These are phyloP conservation scores for Torymus auratus DNA, from an alignment of 2,888 invertebrate species.

Conservation along the genomic window DNA sequence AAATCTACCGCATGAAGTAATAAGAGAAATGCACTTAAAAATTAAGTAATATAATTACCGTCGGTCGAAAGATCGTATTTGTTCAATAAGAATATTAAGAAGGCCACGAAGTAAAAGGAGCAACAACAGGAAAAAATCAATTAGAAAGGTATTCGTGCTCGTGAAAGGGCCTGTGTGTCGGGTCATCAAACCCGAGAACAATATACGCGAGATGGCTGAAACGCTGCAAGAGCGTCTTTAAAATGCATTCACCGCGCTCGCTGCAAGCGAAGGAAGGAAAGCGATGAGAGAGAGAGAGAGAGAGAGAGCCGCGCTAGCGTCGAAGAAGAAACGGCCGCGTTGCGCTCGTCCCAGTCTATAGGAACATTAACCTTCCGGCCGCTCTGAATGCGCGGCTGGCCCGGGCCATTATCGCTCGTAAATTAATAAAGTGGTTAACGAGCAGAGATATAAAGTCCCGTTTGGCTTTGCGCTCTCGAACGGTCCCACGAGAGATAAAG, in stretches of 20 bases:
- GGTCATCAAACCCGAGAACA: too few relatives aligned
- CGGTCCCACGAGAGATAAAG: conserved; percentile 49
- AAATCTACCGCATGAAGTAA: too few relatives aligned
- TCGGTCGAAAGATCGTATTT: too few relatives aligned
- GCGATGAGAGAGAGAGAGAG: not conserved
- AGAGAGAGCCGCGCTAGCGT: too few relatives aligned
- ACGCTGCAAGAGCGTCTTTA: conserved; percentile 31
- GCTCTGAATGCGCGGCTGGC: conserved; percentile 28
- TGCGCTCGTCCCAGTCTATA: too few relatives aligned
- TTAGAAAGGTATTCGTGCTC: not conserved
- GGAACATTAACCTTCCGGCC: not conserved
- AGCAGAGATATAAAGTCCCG: conserved; percentile 64
- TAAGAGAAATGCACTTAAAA: too few relatives aligned
- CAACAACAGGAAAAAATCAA: not conserved
- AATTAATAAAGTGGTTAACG: conserved; percentile 72
- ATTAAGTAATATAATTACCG: too few relatives aligned
- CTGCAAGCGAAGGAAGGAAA: conserved; percentile 17
- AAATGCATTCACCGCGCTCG: conserved; percentile 41
- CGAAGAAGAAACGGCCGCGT: too few relatives aligned
- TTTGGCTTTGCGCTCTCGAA: conserved; percentile 33
- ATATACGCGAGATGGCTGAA: not conserved
- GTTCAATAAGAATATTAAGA: too few relatives aligned
- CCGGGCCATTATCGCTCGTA: conserved; percentile 68
- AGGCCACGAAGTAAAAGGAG: not conserved
- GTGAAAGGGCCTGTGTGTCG: not conserved